Base-by-base conservation (phyloP, 2,888 invertebrate species). In the Lutraria lutraria region DNA sequence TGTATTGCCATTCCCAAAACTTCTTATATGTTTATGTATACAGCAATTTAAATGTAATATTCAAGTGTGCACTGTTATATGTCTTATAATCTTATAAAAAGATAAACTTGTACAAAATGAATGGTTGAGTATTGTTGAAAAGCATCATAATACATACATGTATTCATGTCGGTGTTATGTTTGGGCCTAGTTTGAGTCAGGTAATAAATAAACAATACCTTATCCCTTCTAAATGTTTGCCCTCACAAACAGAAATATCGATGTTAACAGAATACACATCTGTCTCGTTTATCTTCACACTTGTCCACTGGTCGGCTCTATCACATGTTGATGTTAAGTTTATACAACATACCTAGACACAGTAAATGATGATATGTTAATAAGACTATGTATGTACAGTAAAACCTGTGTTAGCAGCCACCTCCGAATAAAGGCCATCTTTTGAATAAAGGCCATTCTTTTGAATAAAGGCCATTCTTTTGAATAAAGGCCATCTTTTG, bases 271-370 rank as follows among this genome's bases (percentile, higher is more conserved):
- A 34, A 16, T 80, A 83, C 2, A 2, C 43, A 10, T 15, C 29
- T 21, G 68, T 52, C 2, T 15, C 63, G 0, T 31, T 60, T 10
- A 88, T 83, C 6, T 25, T 10, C 0, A 63, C 34, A 21, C 43
- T 21, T 8, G 21, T 60, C 87, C 87, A 88, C 4, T 52, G n/a
- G 2, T 79, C 2, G 2, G 21, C 72, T 19, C 31, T 19, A 31
- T 19, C 54, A 43, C 87, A 88, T 10, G 13, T 63, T 3, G 83
- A 83, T 13, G 54, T 29, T 0, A 83, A 29, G 31, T 29, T 15
- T 19, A 80, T 79, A 80, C 87, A 88, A 53, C 87, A 88, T 31
- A 83, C 21, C 87, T 88, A 56, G 13, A 43, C 43, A 25, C 29
- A 25, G 31, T 8, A 25, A 60, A 43, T 43, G 43, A 43, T 43